Evolutionary conservation across 2,888 invertebrate genomes (phyloP).

Genomic region (Hofmannophila pseudospretella): DNA sequence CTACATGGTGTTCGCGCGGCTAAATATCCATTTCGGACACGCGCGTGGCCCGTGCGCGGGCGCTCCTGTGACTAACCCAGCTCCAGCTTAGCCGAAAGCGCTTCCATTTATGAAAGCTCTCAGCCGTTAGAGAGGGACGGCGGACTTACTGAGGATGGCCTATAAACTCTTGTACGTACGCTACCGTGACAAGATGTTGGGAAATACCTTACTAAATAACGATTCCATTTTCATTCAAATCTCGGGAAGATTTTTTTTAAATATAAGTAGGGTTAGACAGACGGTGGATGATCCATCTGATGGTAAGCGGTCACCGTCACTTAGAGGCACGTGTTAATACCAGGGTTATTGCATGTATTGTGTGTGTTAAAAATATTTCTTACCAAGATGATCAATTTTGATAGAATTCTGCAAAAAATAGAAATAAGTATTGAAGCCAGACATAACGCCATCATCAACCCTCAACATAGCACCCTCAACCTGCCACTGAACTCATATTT

Average conservation of each 20-base stretch:
- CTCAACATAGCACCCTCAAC: constrained; percentile 38
- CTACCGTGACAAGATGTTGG: neutral
- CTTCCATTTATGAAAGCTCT: constrained; percentile 49
- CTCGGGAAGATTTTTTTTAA: too few species aligned
- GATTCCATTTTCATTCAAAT: too few species aligned
- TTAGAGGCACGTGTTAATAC: too few species aligned
- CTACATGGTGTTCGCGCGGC: constrained; percentile 5
- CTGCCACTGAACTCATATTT: constrained; percentile 44
- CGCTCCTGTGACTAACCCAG: constrained; percentile 59
- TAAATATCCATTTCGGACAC: constrained; percentile 20
- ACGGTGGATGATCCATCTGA: too few species aligned
- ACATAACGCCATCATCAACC: neutral
- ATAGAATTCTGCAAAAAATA: too few species aligned
- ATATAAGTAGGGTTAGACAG: too few species aligned
- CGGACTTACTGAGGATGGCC: constrained; percentile 29
- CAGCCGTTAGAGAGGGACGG: constrained; percentile 49
- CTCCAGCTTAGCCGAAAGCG: constrained; percentile 49
- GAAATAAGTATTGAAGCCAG: too few species aligned
- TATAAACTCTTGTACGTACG: constrained; percentile 27
- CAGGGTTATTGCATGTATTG: too few species aligned
- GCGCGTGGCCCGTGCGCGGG: constrained; percentile 64
- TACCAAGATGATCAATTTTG: too few species aligned
- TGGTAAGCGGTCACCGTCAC: too few species aligned
- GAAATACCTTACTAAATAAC: too few species aligned
- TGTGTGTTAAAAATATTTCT: too few species aligned